Percentiles rank a stretch among this genome's conserved stretches.
Evolutionary conservation across 2,797 vertebrate species (phyloP).

Genomic region (Pempheris klunzingeri): DNA sequence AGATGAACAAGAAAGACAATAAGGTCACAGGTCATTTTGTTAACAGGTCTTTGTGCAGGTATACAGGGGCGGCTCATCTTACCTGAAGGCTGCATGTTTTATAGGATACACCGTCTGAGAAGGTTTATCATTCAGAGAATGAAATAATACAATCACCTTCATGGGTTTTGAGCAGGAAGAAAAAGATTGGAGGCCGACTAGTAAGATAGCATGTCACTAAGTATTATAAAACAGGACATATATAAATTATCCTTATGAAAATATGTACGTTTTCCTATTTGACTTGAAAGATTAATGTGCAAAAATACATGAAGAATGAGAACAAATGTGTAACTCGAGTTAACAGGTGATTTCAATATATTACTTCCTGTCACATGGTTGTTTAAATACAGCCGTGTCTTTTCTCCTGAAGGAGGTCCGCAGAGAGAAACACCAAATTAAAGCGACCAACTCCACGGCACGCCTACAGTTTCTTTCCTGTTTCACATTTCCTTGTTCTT

Average conservation of each 20-base stretch:
- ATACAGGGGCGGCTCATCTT: neutral
- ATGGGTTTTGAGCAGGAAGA: neutral
- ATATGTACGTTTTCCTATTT: conserved; percentile 44
- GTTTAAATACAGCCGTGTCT: conserved; percentile 21
- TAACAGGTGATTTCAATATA: conserved; percentile 30
- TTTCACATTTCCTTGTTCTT: conserved; percentile 13
- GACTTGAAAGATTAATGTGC: conserved; percentile 51
- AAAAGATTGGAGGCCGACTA: neutral
- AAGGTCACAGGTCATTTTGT: neutral
- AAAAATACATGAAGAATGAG: conserved; percentile 38
- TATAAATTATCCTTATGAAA: conserved; percentile 37
- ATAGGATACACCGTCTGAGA: neutral
- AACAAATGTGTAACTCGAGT: conserved; percentile 33
- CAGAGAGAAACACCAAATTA: neutral
- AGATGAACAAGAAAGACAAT: neutral
- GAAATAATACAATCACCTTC: neutral
- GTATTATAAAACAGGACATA: conserved; percentile 11
- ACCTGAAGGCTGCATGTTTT: neutral
- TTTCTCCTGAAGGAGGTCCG: neutral
- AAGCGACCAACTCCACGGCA: neutral
- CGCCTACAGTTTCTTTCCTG: neutral
- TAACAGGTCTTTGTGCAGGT: neutral
- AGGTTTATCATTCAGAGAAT: neutral
- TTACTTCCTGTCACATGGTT: conserved; percentile 40
- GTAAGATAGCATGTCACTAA: conserved; percentile 10